Conservation (phyloP, 2,888 invertebrate species). For the Auanema sp. region DNA sequence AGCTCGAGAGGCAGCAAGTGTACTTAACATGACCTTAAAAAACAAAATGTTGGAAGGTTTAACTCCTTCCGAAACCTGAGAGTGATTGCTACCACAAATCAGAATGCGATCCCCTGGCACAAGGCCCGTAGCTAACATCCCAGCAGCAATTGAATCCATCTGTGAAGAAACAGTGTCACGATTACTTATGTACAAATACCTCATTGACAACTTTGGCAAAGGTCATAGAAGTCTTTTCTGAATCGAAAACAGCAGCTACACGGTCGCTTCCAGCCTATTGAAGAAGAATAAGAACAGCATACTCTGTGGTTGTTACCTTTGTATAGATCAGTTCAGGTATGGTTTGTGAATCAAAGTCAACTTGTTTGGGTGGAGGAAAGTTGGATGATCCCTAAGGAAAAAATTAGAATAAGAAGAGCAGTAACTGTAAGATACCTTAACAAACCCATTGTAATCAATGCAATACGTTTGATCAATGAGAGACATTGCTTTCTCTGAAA, state of each 20-base stretch:
- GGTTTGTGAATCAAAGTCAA: slow-evolving; percentile 46
- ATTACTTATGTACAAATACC: slow-evolving; percentile 17
- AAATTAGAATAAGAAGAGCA: not conserved
- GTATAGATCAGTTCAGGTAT: slow-evolving; percentile 56
- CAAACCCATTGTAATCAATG: slow-evolving; percentile 42
- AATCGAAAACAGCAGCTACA: slow-evolving; percentile 55
- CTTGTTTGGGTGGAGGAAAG: slow-evolving; percentile 40
- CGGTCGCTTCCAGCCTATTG: slow-evolving; percentile 28
- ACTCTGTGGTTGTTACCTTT: slow-evolving; percentile 24
- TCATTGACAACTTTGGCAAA: slow-evolving; percentile 45
- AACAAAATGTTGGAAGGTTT: not conserved
- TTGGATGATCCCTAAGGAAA: slow-evolving; percentile 32
- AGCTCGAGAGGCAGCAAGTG: slow-evolving; percentile 60
- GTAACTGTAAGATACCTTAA: slow-evolving; percentile 24
- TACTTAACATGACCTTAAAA: slow-evolving; percentile 45
- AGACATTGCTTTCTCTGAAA: slow-evolving; percentile 15
- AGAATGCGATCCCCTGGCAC: slow-evolving; percentile 66
- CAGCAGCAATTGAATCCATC: slow-evolving; percentile 63
- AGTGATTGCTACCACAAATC: slow-evolving; percentile 67
- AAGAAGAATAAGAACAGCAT: not conserved
- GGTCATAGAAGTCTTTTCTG: slow-evolving; percentile 48
- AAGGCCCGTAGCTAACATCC: slow-evolving; percentile 65
- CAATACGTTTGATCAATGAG: slow-evolving; percentile 26
- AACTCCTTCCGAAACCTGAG: slow-evolving; percentile 28
- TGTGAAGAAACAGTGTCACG: slow-evolving; percentile 17